A percentile compares a stretch with the other conserved stretches of the same genome.
These are phyloP conservation scores for Pleuronectes platessa DNA, from an alignment of 2,113 vertebrate genomes.

Conservation along the genomic window DNA sequence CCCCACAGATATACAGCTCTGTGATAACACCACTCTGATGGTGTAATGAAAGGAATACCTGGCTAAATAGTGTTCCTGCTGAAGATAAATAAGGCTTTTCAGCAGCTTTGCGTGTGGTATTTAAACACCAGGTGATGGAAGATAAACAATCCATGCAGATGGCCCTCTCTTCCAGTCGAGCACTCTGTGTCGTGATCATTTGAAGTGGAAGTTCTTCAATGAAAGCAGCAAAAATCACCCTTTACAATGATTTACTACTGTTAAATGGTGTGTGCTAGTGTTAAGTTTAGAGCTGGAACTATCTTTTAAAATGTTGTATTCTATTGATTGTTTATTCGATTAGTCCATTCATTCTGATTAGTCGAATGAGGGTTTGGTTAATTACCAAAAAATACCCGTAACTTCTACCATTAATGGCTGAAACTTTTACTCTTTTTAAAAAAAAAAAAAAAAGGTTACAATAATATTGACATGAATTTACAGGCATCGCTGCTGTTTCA, in stretches of 20 bases:
- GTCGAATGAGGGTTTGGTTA: no score
- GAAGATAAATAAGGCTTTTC: not conserved
- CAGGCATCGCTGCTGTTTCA: no score
- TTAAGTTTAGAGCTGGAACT: no score
- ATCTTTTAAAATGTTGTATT: no score
- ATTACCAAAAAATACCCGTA: no score
- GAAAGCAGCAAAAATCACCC: not conserved
- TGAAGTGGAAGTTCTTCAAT: not conserved
- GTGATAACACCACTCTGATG: not conserved
- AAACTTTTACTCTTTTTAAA: no score
- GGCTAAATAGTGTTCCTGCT: not conserved
- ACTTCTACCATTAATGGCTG: no score
- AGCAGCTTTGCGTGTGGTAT: constrained; percentile 14
- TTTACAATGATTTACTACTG: no score
- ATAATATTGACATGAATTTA: no score
- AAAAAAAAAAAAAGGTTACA: no score
- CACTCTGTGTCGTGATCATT: not conserved
- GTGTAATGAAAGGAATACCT: constrained; percentile 17
- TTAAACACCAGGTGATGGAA: constrained; percentile 13
- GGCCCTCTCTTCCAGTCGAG: not conserved
- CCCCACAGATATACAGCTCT: constrained; percentile 4
- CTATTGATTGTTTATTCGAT: not conserved
- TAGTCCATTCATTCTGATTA: not conserved
- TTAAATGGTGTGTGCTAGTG: no score
- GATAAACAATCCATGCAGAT: not conserved